Percentiles rank a stretch among this genome's conserved stretches.
These are phyloP conservation scores for Drosophila yooni DNA, from an alignment of 2,888 invertebrate species.

Conservation along the genomic window DNA sequence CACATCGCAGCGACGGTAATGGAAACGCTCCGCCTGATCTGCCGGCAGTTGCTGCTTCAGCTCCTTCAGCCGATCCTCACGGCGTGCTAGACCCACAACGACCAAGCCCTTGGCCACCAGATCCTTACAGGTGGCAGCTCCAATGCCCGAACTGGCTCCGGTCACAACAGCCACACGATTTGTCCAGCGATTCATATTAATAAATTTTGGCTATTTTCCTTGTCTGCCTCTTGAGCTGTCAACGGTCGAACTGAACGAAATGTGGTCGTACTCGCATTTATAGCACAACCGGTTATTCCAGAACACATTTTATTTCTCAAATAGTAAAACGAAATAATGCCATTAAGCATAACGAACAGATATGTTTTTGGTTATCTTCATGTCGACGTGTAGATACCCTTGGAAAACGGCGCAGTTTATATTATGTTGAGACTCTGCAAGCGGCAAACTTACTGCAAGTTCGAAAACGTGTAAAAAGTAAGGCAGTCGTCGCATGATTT, in stretches of 20 bases:
- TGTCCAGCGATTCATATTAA: conserved; percentile 86
- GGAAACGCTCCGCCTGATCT: conserved; percentile 77
- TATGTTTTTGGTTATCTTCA: background rate
- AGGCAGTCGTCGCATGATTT: too few relatives aligned
- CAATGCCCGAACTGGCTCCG: conserved; percentile 88
- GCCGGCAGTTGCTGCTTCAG: conserved; percentile 51
- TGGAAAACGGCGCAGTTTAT: background rate
- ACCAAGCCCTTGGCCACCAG: conserved; percentile 86
- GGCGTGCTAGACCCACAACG: conserved; percentile 86
- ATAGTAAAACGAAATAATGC: background rate
- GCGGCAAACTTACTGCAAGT: background rate
- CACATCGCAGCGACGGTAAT: conserved; percentile 86
- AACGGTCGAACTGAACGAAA: conserved; percentile 17
- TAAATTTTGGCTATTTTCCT: too few relatives aligned
- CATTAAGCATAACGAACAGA: background rate
- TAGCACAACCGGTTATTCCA: conserved; percentile 5
- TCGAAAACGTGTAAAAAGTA: background rate
- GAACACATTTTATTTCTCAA: background rate
- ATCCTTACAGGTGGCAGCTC: conserved; percentile 84
- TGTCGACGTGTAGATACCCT: background rate
- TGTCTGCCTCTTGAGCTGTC: background rate
- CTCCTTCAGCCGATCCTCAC: conserved; percentile 84
- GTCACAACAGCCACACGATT: conserved; percentile 88
- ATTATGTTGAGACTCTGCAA: background rate
- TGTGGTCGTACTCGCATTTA: conserved; percentile 13